Conservation (phyloP, 2,888 invertebrate genomes). For the Gryllus longicercus region DNA sequence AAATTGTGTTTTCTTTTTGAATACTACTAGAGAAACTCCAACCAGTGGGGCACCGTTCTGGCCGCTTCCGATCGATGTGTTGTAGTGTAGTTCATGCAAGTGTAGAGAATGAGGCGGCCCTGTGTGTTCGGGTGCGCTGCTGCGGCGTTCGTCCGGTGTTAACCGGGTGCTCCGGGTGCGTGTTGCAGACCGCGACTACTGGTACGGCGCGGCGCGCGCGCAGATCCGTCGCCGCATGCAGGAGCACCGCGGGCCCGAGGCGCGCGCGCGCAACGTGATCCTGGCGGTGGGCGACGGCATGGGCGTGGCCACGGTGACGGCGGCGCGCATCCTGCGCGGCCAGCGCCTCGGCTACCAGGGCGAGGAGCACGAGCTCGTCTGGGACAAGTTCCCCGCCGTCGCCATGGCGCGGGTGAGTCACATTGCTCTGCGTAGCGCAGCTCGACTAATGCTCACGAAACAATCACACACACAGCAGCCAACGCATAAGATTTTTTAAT, state of each 20-base stretch:
- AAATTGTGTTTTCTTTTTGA: no score
- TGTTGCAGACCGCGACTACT: slow-evolving; percentile 18
- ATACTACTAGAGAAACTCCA: no score
- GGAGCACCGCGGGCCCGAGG: slow-evolving; percentile 45
- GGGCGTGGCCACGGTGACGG: slow-evolving; percentile 69
- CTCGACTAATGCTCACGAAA: no score
- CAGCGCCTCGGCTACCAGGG: slow-evolving; percentile 59
- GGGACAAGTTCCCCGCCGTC: slow-evolving; percentile 69
- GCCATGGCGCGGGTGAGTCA: slow-evolving; percentile 63
- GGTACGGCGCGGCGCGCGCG: background rate
- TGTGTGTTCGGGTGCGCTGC: no score
- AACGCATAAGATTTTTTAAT: no score
- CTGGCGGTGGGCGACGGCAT: slow-evolving; percentile 77
- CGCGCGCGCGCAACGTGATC: slow-evolving; percentile 60
- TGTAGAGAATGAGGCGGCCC: no score
- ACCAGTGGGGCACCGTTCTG: no score
- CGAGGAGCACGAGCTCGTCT: slow-evolving; percentile 63
- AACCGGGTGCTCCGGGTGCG: background rate
- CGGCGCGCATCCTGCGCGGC: slow-evolving; percentile 65
- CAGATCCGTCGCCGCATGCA: slow-evolving; percentile 53
- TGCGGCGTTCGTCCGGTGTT: no score
- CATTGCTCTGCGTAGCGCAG: background rate
- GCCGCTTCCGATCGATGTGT: no score
- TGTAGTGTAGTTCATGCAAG: no score
- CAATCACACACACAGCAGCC: no score